A percentile compares a stretch with the other conserved stretches of the same genome.
These are phyloP conservation scores for Alouatta palliata DNA, from an alignment of 2,113 vertebrate genomes.

Conservation along the genomic window DNA sequence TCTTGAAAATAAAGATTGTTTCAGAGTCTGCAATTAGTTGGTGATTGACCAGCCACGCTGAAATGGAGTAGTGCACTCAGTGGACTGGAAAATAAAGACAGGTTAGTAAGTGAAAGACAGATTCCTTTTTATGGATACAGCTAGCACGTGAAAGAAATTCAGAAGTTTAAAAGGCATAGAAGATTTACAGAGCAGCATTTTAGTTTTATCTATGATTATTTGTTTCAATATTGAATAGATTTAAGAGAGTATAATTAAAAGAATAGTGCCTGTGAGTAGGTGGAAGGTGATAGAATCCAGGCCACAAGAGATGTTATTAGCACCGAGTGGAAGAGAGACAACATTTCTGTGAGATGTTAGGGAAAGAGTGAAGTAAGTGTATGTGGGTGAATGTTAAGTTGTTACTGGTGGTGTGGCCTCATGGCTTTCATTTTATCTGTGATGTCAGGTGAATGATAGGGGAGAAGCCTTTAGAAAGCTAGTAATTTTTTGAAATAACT, in stretches of 20 bases:
- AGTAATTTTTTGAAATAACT: neutral
- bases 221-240: neutral
- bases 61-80: neutral
- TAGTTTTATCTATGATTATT: neutral
- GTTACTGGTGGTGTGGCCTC: neutral
- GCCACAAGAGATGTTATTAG: neutral
- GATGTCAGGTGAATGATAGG: neutral
- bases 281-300: neutral
- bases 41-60: neutral
- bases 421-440: neutral
- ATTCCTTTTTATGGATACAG: neutral
- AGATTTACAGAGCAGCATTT: neutral
- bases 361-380: neutral
- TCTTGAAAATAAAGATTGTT: neutral
- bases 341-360: neutral
- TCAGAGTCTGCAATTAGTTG: conserved; percentile 27
- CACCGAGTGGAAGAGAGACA: neutral
- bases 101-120: neutral
- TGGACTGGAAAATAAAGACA: neutral
- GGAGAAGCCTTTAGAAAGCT: neutral
- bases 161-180: neutral
- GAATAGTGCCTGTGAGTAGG: neutral
- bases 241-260: neutral
- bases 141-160: neutral
- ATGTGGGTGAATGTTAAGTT: neutral